phyloP scores from a whole-genome alignment of 2,888 invertebrate species.

The Adelognathus sp. region DNA sequence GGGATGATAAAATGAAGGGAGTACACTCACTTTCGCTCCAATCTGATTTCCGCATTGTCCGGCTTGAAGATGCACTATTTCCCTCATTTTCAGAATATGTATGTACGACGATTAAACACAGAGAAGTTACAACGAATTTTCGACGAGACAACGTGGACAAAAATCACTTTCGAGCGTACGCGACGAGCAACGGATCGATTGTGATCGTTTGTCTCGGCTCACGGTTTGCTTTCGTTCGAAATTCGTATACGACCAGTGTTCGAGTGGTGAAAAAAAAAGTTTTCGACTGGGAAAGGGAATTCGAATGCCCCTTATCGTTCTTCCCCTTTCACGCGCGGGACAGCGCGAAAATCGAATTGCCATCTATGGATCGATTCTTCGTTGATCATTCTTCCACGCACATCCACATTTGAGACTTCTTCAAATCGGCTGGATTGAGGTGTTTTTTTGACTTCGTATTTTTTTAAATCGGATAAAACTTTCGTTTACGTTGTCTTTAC shows the following conservation, averaged over 20 bases:
- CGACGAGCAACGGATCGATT: neutral
- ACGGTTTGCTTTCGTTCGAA: conserved; percentile 5
- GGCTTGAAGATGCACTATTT: conserved; percentile 6
- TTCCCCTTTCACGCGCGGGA: neutral
- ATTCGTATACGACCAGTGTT: neutral
- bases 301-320: neutral
- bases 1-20: neutral
- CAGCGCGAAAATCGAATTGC: neutral
- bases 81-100: neutral
- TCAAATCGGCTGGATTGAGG: too few species aligned
- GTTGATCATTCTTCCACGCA: too few species aligned
- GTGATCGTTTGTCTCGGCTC: too few species aligned
- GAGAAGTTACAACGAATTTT: neutral
- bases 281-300: neutral
- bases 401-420: too few species aligned
- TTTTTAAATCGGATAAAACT: too few species aligned
- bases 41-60: conserved; percentile 27
- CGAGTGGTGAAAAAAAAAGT: neutral
- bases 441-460: too few species aligned
- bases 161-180: neutral
- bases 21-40: conserved; percentile 7
- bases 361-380: too few species aligned
- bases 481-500: too few species aligned
- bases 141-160: neutral
- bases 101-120: too few species aligned